Percentiles rank a stretch among this genome's conserved stretches.
These are phyloP conservation scores for Pseudomyrmex dendroicus DNA, from an alignment of 1,140 invertebrate species.

Conservation along the genomic window DNA sequence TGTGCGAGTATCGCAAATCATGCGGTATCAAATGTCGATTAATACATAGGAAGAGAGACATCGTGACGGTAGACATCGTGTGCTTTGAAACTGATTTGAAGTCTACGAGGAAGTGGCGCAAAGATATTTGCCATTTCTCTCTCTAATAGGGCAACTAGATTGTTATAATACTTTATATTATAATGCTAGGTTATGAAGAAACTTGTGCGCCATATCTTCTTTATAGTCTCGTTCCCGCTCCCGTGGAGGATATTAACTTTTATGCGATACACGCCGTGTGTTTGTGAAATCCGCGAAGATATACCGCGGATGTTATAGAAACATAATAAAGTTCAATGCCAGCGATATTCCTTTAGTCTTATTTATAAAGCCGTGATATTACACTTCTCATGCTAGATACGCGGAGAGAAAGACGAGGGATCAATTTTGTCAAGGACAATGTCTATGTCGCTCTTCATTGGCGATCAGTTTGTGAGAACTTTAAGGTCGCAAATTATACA, in stretches of 20 bases:
- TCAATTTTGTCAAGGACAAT: constrained; percentile 44
- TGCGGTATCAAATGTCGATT: not conserved
- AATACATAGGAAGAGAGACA: not conserved
- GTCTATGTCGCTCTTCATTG: constrained; percentile 21
- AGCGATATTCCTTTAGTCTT: not conserved
- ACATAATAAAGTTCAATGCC: constrained; percentile 17
- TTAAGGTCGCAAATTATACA: not conserved
- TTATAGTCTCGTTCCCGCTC: too few relatives aligned
- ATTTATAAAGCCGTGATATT: constrained; percentile 3
- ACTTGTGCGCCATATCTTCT: too few relatives aligned
- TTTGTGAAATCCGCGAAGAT: not conserved
- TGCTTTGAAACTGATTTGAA: not conserved
- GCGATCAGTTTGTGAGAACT: not conserved
- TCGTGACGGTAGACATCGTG: too few relatives aligned
- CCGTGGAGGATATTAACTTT: not conserved
- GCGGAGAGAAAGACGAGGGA: not conserved
- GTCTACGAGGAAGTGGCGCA: too few relatives aligned
- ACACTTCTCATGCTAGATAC: not conserved
- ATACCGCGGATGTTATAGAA: not conserved
- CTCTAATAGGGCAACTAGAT: too few relatives aligned
- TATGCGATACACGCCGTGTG: not conserved
- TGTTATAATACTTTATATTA: too few relatives aligned
- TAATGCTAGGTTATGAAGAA: too few relatives aligned
- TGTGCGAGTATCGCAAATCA: not conserved
- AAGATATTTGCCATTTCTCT: too few relatives aligned